phyloP scores from a whole-genome alignment of 1,140 invertebrate genomes.

The Drosophila asahinai region DNA sequence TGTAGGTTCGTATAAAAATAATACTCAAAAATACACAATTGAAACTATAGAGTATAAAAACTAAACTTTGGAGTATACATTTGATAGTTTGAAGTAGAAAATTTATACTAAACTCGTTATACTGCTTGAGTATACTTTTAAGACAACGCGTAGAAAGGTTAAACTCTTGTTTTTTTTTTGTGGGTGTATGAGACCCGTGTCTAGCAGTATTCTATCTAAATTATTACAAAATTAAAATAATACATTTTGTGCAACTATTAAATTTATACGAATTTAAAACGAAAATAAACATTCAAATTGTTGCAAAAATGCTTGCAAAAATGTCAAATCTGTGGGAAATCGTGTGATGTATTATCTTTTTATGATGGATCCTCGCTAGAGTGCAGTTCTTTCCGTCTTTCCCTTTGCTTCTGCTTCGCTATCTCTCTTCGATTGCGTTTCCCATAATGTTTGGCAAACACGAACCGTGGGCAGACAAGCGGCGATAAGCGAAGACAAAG shows the following conservation, averaged over 20 bases:
- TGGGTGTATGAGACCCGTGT: too few species aligned
- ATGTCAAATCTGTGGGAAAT: slow-evolving; percentile 6
- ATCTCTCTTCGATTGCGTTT: slow-evolving; percentile 9
- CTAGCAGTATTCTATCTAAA: neutral
- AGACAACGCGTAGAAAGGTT: too few species aligned
- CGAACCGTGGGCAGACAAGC: slow-evolving; percentile 1
- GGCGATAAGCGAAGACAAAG: slow-evolving; percentile 17
- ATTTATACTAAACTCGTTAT: too few species aligned
- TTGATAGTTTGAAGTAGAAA: too few species aligned
- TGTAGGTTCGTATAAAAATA: too few species aligned
- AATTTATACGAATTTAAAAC: neutral
- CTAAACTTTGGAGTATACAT: too few species aligned
- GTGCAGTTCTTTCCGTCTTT: neutral
- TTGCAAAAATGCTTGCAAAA: neutral
- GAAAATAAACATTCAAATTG: neutral
- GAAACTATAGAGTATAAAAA: too few species aligned
- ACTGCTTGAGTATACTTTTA: too few species aligned
- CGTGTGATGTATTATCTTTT: slow-evolving; percentile 2
- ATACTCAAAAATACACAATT: too few species aligned
- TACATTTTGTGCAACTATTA: neutral
- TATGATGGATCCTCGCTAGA: neutral
- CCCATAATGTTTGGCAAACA: slow-evolving; percentile 45
- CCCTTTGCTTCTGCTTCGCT: neutral
- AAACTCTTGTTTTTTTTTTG: too few species aligned
- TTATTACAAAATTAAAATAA: slow-evolving; percentile 1